Conservation (phyloP, 2,113 vertebrate species). For the Meriones unguiculatus region DNA sequence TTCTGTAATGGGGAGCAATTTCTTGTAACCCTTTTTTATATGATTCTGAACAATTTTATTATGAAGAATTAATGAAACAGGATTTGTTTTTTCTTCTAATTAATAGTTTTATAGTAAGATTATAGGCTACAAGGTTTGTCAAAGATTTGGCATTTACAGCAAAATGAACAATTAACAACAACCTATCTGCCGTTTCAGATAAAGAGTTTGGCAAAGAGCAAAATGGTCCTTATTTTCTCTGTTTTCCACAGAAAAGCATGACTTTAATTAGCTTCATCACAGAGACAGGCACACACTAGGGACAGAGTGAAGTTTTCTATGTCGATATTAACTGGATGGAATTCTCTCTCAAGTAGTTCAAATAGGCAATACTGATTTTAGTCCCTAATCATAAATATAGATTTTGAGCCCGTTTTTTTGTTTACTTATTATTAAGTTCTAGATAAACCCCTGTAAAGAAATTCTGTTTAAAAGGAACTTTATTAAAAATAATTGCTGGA, state of each 20-base stretch:
- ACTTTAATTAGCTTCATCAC: slow-evolving; percentile 5
- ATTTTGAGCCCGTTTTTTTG: neutral
- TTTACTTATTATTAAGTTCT: neutral
- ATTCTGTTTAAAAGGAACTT: neutral
- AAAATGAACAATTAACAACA: neutral
- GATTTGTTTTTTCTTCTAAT: neutral
- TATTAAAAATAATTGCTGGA: neutral
- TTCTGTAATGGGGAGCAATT: neutral
- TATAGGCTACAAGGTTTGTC: slow-evolving; percentile 6
- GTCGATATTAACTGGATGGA: neutral
- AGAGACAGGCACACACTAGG: neutral
- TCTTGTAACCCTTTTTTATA: neutral
- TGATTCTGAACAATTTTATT: neutral
- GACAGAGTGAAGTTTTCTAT: neutral
- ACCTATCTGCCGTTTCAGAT: neutral
- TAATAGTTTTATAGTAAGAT: neutral
- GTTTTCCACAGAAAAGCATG: neutral
- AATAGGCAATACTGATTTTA: slow-evolving; percentile 22
- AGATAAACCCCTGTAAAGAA: neutral
- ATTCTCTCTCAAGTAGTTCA: neutral
- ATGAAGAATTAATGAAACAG: slow-evolving; percentile 55
- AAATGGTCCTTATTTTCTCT: neutral
- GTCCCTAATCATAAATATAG: neutral
- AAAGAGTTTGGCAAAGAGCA: neutral
- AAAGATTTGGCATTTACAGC: neutral